These are phyloP conservation scores for Rhineura floridana DNA, from an alignment of 2,113 vertebrate species.

Conservation along the genomic window DNA sequence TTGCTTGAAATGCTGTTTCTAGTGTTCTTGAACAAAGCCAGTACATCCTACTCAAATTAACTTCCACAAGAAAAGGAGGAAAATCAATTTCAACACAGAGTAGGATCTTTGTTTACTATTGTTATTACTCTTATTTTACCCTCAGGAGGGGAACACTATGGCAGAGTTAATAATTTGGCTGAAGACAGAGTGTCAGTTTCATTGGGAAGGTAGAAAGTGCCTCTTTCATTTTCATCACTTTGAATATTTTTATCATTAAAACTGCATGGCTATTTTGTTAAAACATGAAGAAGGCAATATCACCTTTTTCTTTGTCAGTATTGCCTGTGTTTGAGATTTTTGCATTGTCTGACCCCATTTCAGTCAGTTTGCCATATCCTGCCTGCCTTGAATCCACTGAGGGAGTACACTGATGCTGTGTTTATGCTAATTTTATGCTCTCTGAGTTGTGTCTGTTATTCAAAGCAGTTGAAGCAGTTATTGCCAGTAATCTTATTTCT, in stretches of 20 bases:
- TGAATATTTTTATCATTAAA: constrained; percentile 71
- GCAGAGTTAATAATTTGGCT: constrained; percentile 63
- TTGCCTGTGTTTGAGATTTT: constrained; percentile 75
- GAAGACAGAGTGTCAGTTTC: constrained; percentile 53
- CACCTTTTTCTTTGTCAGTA: constrained; percentile 57
- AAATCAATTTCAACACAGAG: constrained; percentile 63
- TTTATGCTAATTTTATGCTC: constrained; percentile 89
- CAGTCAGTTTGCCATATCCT: constrained; percentile 84
- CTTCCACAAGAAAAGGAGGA: constrained; percentile 25
- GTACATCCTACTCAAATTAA: constrained; percentile 58
- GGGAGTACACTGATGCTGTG: constrained; percentile 81
- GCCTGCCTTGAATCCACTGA: constrained; percentile 78
- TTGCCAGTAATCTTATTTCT: constrained; percentile 95
- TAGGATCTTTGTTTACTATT: constrained; percentile 58
- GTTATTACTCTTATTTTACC: constrained; percentile 64
- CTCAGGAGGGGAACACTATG: constrained; percentile 63
- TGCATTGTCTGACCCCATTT: constrained; percentile 82
- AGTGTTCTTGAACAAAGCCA: constrained; percentile 44
- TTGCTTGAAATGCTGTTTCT: constrained; percentile 51
- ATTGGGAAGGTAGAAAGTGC: constrained; percentile 35
- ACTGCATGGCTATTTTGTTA: constrained; percentile 40
- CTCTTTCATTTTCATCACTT: constrained; percentile 63
- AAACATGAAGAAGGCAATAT: constrained; percentile 58
- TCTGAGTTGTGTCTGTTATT: constrained; percentile 91
- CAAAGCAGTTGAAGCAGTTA: constrained; percentile 89